Evolutionary conservation across 2,113 vertebrate genomes (phyloP), one percentile per base, ranked within the genome.

Genomic region (Sterrhoptilus dennistouni): DNA sequence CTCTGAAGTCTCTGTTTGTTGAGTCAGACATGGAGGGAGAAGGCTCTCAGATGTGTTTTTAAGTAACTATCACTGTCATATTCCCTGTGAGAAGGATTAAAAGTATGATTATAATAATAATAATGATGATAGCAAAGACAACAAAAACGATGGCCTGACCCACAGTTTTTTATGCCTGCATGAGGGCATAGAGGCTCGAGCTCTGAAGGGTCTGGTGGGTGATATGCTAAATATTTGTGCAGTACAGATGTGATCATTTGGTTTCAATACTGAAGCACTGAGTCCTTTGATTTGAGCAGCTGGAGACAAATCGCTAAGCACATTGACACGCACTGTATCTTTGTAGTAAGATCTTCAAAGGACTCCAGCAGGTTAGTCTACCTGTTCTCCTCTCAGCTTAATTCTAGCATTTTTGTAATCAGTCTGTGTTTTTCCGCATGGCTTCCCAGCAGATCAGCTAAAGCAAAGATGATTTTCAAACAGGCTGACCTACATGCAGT

Each of bases 211-310:
- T 87, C 78, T 80, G 35, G 36, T 82, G 40, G 85, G 65, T 74
- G 83, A 79, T 59, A 83, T 2, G 10, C 42, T 95, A 90, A 90
- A 72, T 94, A 87, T 76, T 85, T 86, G 87, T 79, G 79, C 78
- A 91, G 77, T 84, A 69, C 57, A 93, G 72, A 82, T 71, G 68
- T n/a, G 74, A 91, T 83, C 33, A 60, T 74, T 92, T 80, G n/a
- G 31, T 82, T 94, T 88, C 82, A 56, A 28, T 52, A 74, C 19
- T 0, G 0, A 88, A 93, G 57, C n/a, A 69, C 50, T 6, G 9
- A 81, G 9, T 54, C 24, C 84, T 96, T 95, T 96, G 91, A 96
- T 95, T 96, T 95, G 53, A 94, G 75, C 87, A 96, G 83, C 87
- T 70, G 93, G 86, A 95, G 70, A 95, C 70, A 93, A 96, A 94